phyloP scores from a whole-genome alignment of 2,797 vertebrate genomes.

The Sebastes melanostomus region DNA sequence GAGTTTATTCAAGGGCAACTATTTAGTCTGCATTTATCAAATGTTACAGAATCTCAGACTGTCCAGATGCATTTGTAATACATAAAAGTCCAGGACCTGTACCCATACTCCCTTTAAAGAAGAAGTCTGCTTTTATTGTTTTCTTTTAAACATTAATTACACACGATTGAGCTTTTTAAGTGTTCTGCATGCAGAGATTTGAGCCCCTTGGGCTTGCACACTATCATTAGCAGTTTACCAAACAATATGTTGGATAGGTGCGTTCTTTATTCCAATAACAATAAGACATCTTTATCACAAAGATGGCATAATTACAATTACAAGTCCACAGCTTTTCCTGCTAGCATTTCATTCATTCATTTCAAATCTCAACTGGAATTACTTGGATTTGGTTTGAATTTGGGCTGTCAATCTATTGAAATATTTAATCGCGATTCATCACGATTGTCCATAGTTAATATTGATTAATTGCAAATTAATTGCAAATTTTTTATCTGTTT shows the following conservation, averaged over 20 bases:
- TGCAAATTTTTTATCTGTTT: too few species aligned
- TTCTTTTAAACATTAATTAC: neutral
- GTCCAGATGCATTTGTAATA: constrained; percentile 14
- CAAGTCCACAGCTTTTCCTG: neutral
- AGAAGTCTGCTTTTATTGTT: neutral
- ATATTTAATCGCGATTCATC: too few species aligned
- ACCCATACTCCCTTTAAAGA: neutral
- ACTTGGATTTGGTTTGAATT: neutral
- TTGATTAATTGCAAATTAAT: too few species aligned
- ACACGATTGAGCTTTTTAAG: neutral
- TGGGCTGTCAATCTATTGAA: too few species aligned
- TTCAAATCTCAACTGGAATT: neutral
- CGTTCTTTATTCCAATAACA: neutral
- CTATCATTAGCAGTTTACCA: neutral
- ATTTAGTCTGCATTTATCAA: constrained; percentile 43
- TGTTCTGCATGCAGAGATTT: neutral
- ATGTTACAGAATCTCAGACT: constrained; percentile 12
- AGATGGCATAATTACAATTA: neutral
- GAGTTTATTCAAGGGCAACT: constrained; percentile 52
- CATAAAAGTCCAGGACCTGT: neutral
- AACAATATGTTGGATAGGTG: neutral
- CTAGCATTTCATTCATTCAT: neutral
- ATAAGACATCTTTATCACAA: neutral
- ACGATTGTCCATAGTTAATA: too few species aligned
- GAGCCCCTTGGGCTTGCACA: neutral